These are phyloP conservation scores for Agrilus mali DNA, from an alignment of 2,888 invertebrate species.

Conservation along the genomic window DNA sequence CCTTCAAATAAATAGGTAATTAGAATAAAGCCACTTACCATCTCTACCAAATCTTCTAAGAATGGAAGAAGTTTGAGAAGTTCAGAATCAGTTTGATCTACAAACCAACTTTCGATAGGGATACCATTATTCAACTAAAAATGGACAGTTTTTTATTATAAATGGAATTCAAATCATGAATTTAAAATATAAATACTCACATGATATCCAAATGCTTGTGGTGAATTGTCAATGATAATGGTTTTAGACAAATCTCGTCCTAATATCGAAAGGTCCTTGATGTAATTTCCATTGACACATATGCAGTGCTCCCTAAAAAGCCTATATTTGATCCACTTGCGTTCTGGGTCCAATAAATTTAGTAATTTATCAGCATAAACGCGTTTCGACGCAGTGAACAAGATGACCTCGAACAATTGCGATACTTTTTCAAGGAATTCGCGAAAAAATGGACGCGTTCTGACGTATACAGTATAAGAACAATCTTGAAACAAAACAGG, in stretches of 20 bases:
- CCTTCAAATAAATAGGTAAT: slow-evolving; percentile 1
- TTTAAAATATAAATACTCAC: slow-evolving; percentile 31
- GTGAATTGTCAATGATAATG: slow-evolving; percentile 79
- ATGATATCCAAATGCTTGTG: slow-evolving; percentile 89
- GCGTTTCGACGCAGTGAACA: slow-evolving; percentile 92
- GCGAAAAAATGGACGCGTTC: slow-evolving; percentile 81
- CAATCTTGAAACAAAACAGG: slow-evolving; percentile 88
- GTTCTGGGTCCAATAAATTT: slow-evolving; percentile 79
- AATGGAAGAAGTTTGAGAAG: slow-evolving; percentile 85
- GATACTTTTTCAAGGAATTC: slow-evolving; percentile 85
- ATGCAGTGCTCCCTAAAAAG: slow-evolving; percentile 93
- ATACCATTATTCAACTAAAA: slow-evolving; percentile 86
- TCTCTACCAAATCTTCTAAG: slow-evolving; percentile 69
- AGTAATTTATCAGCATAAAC: slow-evolving; percentile 90
- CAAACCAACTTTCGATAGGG: slow-evolving; percentile 95
- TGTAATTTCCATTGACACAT: slow-evolving; percentile 90
- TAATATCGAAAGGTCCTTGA: slow-evolving; percentile 87
- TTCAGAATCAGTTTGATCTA: slow-evolving; percentile 79
- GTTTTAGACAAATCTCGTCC: slow-evolving; percentile 84
- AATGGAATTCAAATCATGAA: slow-evolving; percentile 1
- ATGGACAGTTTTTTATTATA: slow-evolving; percentile 10
- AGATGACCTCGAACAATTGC: slow-evolving; percentile 77
- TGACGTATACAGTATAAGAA: slow-evolving; percentile 71
- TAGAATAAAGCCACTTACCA: slow-evolving; percentile 41
- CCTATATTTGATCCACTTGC: slow-evolving; percentile 82